Conservation (phyloP, 2,888 invertebrate genomes). For the Spicauda simplicius region DNA sequence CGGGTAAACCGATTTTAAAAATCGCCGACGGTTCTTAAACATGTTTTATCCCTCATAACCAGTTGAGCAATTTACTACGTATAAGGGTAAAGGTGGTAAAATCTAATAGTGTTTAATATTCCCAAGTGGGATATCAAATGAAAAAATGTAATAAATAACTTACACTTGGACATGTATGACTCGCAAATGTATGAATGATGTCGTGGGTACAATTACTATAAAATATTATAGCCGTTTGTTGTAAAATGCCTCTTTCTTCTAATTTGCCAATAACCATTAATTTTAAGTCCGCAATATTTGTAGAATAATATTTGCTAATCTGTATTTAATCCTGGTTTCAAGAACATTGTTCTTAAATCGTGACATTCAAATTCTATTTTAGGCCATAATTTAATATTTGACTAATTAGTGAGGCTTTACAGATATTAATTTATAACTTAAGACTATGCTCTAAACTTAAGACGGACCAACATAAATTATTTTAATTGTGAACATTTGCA, state of each 20-base stretch:
- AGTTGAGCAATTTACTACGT: too few species aligned
- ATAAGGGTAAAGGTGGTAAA: too few species aligned
- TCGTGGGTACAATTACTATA: neutral
- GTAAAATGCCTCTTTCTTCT: neutral
- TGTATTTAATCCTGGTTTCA: neutral
- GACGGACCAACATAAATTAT: neutral
- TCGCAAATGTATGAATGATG: too few species aligned
- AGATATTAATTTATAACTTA: neutral
- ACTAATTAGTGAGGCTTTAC: neutral
- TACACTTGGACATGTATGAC: too few species aligned
- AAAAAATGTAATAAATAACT: too few species aligned
- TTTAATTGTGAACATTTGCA: neutral
- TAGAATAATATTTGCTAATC: neutral
- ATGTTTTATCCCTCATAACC: too few species aligned
- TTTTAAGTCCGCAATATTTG: neutral
- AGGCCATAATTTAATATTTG: neutral
- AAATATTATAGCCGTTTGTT: neutral
- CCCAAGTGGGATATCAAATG: too few species aligned
- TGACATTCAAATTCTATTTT: neutral
- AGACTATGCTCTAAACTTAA: neutral
- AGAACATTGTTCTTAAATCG: neutral
- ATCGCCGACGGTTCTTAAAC: too few species aligned
- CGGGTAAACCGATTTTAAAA: too few species aligned
- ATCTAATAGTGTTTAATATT: too few species aligned
- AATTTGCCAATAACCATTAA: neutral